phyloP scores from a whole-genome alignment of 2,797 vertebrate species.

The Rachycentron canadum region DNA sequence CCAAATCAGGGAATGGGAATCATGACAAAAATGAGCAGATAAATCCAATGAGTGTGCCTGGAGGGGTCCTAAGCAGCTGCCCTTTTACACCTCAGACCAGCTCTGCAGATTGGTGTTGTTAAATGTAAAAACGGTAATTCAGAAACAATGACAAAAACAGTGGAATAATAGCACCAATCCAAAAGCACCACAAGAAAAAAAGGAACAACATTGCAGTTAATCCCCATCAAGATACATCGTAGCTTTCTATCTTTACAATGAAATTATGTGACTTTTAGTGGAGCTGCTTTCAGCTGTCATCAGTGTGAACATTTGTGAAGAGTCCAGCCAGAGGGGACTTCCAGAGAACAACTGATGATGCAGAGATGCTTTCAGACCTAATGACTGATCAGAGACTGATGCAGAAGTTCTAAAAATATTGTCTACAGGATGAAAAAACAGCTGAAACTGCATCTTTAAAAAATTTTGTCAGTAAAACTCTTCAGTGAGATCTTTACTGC shows the following conservation, averaged over 20 bases:
- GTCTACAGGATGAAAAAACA: constrained; percentile 19
- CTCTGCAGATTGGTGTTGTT: constrained; percentile 32
- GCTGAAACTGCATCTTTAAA: constrained; percentile 43
- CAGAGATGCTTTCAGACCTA: constrained; percentile 6
- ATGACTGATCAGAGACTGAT: constrained; percentile 13
- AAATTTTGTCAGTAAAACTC: background rate
- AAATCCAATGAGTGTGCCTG: background rate
- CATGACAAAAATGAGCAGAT: constrained; percentile 16
- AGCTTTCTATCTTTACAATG: constrained; percentile 48
- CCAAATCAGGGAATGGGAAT: background rate
- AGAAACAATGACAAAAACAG: constrained; percentile 56
- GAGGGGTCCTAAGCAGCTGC: constrained; percentile 33
- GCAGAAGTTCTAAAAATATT: constrained; percentile 31
- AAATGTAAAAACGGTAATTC: constrained; percentile 65
- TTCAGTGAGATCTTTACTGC: background rate
- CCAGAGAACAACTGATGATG: constrained; percentile 44
- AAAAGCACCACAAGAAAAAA: constrained; percentile 78
- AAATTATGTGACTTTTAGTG: constrained; percentile 37
- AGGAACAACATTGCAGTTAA: constrained; percentile 42
- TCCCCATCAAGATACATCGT: constrained; percentile 33
- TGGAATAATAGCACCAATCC: constrained; percentile 84
- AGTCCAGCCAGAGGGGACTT: constrained; percentile 1
- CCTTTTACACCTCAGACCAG: constrained; percentile 20
- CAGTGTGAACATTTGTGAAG: constrained; percentile 20
- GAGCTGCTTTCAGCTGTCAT: constrained; percentile 36